These are phyloP conservation scores for Drosophila paracracens DNA, from an alignment of 2,888 invertebrate species.

Conservation along the genomic window DNA sequence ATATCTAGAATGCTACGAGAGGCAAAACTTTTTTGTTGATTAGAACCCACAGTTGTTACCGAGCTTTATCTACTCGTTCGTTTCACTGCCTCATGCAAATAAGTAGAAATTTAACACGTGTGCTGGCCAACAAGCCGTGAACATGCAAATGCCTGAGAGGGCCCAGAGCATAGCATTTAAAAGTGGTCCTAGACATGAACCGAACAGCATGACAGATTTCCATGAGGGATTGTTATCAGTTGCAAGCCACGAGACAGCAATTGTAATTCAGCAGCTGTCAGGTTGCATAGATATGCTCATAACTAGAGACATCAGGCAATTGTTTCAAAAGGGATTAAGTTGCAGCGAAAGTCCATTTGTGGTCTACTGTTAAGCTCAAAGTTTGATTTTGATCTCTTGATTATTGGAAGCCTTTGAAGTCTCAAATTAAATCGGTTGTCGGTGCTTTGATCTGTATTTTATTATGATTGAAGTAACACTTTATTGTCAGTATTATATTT, in stretches of 20 bases:
- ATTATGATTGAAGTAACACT: neutral
- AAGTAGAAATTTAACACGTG: conserved; percentile 56
- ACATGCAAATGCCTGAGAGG: conserved; percentile 59
- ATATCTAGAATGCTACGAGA: conserved; percentile 9
- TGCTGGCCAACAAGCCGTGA: conserved; percentile 74
- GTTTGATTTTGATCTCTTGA: neutral
- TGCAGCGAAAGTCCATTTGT: neutral
- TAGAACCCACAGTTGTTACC: conserved; percentile 34
- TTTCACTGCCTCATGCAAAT: conserved; percentile 32
- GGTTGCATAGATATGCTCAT: conserved; percentile 5
- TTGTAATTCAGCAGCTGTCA: conserved; percentile 40
- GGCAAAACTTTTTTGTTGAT: conserved; percentile 29
- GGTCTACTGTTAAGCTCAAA: neutral
- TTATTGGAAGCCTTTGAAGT: neutral
- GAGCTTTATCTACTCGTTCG: conserved; percentile 52
- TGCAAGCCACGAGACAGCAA: conserved; percentile 29
- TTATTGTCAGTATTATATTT: no score
- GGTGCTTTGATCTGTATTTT: neutral
- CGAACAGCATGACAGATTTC: conserved; percentile 64
- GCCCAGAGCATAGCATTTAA: conserved; percentile 1
- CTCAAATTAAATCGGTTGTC: neutral
- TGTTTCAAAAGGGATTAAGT: neutral
- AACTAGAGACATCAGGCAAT: neutral
- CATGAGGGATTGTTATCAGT: conserved; percentile 28
- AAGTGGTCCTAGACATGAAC: conserved; percentile 20